Percentiles rank a stretch among this genome's conserved stretches.
These are phyloP conservation scores for Psittacula derbiana DNA, from an alignment of 2,797 vertebrate genomes.

Conservation along the genomic window DNA sequence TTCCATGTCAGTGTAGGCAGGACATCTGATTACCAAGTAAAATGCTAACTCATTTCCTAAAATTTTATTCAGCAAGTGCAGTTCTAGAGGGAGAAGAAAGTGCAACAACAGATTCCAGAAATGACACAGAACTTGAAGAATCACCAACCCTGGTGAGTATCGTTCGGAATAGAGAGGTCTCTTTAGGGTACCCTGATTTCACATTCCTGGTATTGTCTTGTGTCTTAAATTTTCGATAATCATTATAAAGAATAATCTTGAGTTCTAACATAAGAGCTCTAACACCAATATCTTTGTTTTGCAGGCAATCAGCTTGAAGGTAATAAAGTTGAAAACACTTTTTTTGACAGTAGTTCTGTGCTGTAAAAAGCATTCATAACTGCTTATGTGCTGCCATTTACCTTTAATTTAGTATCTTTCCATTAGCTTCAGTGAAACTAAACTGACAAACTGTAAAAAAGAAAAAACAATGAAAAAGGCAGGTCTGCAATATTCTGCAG, in stretches of 20 bases:
- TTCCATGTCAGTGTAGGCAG: background rate
- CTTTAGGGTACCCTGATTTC: background rate
- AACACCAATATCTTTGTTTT: background rate
- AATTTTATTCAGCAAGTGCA: constrained; percentile 43
- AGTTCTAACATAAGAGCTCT: background rate
- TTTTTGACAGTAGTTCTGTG: background rate
- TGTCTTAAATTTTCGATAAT: background rate
- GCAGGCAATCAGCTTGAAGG: background rate
- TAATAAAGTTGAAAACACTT: background rate
- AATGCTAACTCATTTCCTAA: constrained; percentile 1
- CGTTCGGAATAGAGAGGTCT: background rate
- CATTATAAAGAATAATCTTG: background rate
- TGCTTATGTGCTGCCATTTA: background rate
- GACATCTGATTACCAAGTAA: background rate
- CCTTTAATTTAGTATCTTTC: background rate
- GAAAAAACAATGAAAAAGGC: background rate
- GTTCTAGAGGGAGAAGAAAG: constrained; percentile 57
- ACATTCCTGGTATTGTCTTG: background rate
- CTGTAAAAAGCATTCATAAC: background rate
- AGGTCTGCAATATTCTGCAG: background rate
- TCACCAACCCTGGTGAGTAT: constrained; percentile 52
- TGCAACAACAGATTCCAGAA: constrained; percentile 23
- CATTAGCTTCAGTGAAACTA: background rate
- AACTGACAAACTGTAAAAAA: background rate
- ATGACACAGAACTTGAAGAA: constrained; percentile 36